A percentile compares a stretch with the other conserved stretches of the same genome.
These are phyloP conservation scores for Cheilosia urbana DNA, from an alignment of 2,888 invertebrate genomes.

Conservation along the genomic window DNA sequence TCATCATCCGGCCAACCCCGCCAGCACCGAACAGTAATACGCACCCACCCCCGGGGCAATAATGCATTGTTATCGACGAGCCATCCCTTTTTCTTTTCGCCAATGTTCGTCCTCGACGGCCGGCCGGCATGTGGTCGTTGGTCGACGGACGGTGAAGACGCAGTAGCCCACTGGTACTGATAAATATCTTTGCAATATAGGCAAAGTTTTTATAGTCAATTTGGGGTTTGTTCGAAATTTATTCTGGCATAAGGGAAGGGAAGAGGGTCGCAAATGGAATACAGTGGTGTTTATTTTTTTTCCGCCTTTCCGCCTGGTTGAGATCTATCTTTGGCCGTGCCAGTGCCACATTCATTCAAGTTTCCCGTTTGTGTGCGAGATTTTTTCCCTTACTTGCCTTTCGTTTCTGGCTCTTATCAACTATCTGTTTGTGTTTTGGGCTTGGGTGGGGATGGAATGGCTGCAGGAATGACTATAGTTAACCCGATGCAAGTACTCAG, in stretches of 20 bases:
- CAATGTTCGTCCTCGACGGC: slow-evolving; percentile 46
- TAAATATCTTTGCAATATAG: slow-evolving; percentile 82
- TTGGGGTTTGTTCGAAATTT: slow-evolving; percentile 79
- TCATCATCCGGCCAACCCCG: slow-evolving; percentile 33
- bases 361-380: slow-evolving; percentile 58
- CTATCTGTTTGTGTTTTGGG: slow-evolving; percentile 22
- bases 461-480: slow-evolving; percentile 53
- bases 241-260: slow-evolving; percentile 59
- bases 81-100: slow-evolving; percentile 58
- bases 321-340: slow-evolving; percentile 43
- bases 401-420: slow-evolving; percentile 58
- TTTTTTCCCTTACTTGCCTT: slow-evolving; percentile 33
- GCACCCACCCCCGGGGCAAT: slow-evolving; percentile 60
- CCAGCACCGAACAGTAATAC: slow-evolving; percentile 28
- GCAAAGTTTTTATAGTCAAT: slow-evolving; percentile 82
- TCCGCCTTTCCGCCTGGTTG: slow-evolving; percentile 47
- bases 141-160: slow-evolving; percentile 48
- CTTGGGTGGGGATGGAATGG: slow-evolving; percentile 17
- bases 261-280: slow-evolving; percentile 60
- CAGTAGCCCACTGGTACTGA: slow-evolving; percentile 75
- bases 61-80: slow-evolving; percentile 73
- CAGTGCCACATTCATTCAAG: slow-evolving; percentile 59
- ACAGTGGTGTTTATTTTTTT: slow-evolving; percentile 45
- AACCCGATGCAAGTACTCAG: slow-evolving; percentile 60
- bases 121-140: slow-evolving; percentile 13